Percentiles rank a stretch among this genome's conserved stretches.
Evolutionary conservation across 2,113 vertebrate species (phyloP).

Genomic region (Gila orcuttii): DNA sequence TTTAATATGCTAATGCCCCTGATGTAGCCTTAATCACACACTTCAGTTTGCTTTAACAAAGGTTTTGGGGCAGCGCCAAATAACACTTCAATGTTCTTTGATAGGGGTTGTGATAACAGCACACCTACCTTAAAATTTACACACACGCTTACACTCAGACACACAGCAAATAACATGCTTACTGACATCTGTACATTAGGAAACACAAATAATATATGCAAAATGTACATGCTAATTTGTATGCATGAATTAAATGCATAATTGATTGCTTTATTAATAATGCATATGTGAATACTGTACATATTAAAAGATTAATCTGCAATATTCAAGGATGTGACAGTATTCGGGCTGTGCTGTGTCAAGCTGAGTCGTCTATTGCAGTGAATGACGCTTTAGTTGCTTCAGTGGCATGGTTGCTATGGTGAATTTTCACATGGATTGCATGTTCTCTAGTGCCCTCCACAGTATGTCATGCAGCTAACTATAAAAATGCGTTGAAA

Average conservation of each 20-base stretch:
- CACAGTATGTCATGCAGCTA: constrained; percentile 48
- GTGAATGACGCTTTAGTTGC: constrained; percentile 65
- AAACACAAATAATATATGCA: not conserved
- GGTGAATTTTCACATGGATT: constrained; percentile 76
- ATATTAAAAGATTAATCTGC: constrained; percentile 38
- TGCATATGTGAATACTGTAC: constrained; percentile 8
- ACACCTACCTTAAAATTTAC: not conserved
- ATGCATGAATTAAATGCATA: constrained; percentile 2
- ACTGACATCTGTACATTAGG: not conserved
- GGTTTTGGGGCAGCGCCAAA: constrained; percentile 1
- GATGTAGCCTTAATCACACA: constrained; percentile 18
- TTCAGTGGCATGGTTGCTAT: constrained; percentile 76
- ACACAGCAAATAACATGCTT: constrained; percentile 8
- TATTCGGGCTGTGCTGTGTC: constrained; percentile 36
- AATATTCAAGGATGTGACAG: constrained; percentile 27
- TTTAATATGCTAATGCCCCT: constrained; percentile 14
- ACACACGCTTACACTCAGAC: not conserved
- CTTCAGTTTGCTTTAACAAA: not conserved
- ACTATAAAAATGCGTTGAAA: constrained; percentile 43
- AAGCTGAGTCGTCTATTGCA: constrained; percentile 65
- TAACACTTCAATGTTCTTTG: not conserved
- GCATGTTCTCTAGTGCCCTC: constrained; percentile 63
- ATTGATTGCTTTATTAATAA: constrained; percentile 28
- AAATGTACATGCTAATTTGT: not conserved
- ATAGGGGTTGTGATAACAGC: constrained; percentile 1